Evolutionary conservation across 1,140 invertebrate species (phyloP).

Genomic region (Aphaenogaster rudis): DNA sequence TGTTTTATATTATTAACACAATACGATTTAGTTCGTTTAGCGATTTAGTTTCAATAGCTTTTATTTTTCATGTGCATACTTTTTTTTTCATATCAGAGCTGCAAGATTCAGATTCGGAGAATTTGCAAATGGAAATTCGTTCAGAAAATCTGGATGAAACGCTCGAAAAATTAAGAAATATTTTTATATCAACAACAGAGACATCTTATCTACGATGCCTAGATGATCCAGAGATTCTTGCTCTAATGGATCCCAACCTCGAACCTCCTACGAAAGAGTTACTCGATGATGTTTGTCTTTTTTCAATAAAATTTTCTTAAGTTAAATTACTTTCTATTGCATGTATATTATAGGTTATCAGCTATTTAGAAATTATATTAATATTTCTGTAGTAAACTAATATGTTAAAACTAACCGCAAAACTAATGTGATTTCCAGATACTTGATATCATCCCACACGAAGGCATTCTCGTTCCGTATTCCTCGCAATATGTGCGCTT

Average conservation of each 20-base stretch:
- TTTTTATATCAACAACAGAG: constrained; percentile 49
- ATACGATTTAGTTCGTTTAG: not conserved
- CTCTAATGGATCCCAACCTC: constrained; percentile 29
- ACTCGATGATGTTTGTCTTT: constrained; percentile 68
- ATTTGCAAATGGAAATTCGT: not conserved
- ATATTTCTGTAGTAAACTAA: not conserved
- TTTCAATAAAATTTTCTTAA: constrained; percentile 15
- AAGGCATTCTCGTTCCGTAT: constrained; percentile 82
- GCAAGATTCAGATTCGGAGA: not conserved
- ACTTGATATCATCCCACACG: constrained; percentile 80
- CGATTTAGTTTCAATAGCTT: not conserved
- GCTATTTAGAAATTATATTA: not conserved
- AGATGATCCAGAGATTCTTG: constrained; percentile 64
- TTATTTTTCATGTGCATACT: not conserved
- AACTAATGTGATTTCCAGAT: constrained; percentile 62
- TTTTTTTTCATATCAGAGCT: constrained; percentile 10
- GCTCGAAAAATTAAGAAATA: constrained; percentile 54
- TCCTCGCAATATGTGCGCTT: constrained; percentile 80
- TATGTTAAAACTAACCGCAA: not conserved
- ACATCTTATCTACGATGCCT: not conserved
- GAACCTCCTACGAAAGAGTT: constrained; percentile 22
- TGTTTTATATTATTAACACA: not conserved
- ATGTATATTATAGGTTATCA: not conserved
- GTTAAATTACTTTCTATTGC: not conserved
- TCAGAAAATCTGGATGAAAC: not conserved